Evolutionary conservation across 2,888 invertebrate genomes (phyloP), one percentile per base, ranked within the genome.

Genomic region (Labia minor): DNA sequence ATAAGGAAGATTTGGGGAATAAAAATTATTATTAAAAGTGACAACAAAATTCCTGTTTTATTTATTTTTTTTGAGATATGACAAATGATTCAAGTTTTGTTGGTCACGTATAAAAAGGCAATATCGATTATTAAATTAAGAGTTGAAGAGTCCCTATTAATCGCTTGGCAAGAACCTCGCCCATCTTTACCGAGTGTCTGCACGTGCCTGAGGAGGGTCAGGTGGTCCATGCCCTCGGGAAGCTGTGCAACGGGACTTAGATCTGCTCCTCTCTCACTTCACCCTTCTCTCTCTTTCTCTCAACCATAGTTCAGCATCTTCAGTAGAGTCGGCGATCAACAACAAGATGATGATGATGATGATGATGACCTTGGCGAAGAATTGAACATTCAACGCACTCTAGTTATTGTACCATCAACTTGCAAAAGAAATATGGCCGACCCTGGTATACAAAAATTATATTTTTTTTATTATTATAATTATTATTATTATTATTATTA

Each of bases 41-140:
- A n/a, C n/a, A n/a, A n/a, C n/a, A 26, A 26, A 26, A 26, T 26
- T 26, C 26, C 26, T 26, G 26, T 26, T 26, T 26, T 8, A 26
- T 26, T 8, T n/a, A n/a, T n/a, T n/a, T n/a, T n/a, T n/a, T n/a
- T n/a, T n/a, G n/a, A n/a, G 26, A 8, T 3, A 26, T 26, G 26
- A 26, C 26, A 26, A 26, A 26, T 26, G 26, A 26, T 26, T 49
- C 16, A 49, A 14, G 49, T n/a, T 8, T 49, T 4, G 16, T 14
- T 49, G 16, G 49, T 49, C 49, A 49, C 49, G 49, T 49, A 49
- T n/a, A n/a, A n/a, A 49, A 49, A 49, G 16, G 16, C 49, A 11
- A n/a, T 49, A 49, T 49, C 49, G 49, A 49, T 49, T 49, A 49
- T 49, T 49, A 49, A 49, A 49, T 49, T 49, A 49, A 49, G 49